phyloP scores from a whole-genome alignment of 2,888 invertebrate genomes.

The Zootermopsis nevadensis region DNA sequence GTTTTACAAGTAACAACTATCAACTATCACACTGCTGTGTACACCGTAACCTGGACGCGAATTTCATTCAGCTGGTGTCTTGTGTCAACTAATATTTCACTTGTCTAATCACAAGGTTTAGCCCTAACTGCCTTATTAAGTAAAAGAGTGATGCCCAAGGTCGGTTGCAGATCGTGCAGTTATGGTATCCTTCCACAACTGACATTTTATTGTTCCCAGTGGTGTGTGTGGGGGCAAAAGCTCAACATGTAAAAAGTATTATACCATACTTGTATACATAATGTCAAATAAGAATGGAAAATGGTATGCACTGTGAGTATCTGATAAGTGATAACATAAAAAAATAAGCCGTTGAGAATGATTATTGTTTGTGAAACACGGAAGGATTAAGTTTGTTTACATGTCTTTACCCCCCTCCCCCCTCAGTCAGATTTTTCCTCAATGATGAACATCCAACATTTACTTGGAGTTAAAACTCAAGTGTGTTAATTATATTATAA shows the following conservation, averaged over 20 bases:
- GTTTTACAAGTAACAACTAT: not conserved
- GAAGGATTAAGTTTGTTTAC: constrained; percentile 41
- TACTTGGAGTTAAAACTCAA: constrained; percentile 3
- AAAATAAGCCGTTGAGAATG: constrained; percentile 36
- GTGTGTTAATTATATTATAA: not conserved
- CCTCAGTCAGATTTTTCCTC: not conserved
- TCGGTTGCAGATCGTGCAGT: not conserved
- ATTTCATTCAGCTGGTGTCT: constrained; percentile 12
- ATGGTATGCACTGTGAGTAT: constrained; percentile 42
- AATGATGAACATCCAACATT: not conserved
- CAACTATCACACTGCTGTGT: not conserved
- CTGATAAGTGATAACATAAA: constrained; percentile 28
- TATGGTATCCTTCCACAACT: constrained; percentile 32
- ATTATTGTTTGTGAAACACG: constrained; percentile 33
- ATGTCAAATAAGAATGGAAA: constrained; percentile 32
- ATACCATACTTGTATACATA: constrained; percentile 24
- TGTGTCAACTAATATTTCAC: constrained; percentile 19
- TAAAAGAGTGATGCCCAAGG: constrained; percentile 6
- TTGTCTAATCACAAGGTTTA: constrained; percentile 2
- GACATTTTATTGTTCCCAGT: constrained; percentile 36
- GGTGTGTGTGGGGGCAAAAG: constrained; percentile 24
- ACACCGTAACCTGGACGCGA: constrained; percentile 7
- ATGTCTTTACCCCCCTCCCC: not conserved
- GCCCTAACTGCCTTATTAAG: constrained; percentile 18
- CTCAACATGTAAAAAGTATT: constrained; percentile 41